Evolutionary conservation across 2,113 vertebrate species (phyloP).

Genomic region (Phylloscopus trochiloides): DNA sequence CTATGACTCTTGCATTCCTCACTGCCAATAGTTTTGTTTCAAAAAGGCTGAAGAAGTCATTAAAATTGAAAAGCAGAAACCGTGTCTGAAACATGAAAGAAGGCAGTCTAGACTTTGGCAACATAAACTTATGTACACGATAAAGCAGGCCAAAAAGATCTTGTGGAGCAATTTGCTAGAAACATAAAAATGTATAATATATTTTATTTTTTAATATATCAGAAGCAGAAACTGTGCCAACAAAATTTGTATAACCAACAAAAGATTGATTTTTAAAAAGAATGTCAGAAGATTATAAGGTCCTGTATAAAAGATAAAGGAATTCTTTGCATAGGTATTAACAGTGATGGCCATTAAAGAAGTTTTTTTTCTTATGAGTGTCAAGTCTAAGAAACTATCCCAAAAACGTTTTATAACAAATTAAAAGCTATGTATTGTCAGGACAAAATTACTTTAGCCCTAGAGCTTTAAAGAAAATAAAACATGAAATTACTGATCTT

Average conservation of each 20-base stretch:
- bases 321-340: background rate
- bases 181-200: background rate
- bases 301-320: background rate
- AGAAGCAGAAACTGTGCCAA: background rate
- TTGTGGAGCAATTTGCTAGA: background rate
- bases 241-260: background rate
- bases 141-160: background rate
- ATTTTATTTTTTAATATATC: background rate
- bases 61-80: background rate
- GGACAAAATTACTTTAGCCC: background rate
- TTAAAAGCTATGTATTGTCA: background rate
- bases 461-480: background rate
- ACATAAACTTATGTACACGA: background rate
- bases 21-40: background rate
- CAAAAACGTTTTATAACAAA: background rate
- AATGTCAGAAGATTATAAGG: background rate
- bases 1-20: background rate
- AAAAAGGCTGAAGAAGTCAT: background rate
- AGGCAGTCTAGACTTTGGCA: background rate
- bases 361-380: background rate
- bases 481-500: background rate
- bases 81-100: background rate
- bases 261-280: background rate
- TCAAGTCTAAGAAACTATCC: background rate
- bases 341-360: background rate